Conservation (phyloP, 1,140 invertebrate species). For the Triops cancriformis region DNA sequence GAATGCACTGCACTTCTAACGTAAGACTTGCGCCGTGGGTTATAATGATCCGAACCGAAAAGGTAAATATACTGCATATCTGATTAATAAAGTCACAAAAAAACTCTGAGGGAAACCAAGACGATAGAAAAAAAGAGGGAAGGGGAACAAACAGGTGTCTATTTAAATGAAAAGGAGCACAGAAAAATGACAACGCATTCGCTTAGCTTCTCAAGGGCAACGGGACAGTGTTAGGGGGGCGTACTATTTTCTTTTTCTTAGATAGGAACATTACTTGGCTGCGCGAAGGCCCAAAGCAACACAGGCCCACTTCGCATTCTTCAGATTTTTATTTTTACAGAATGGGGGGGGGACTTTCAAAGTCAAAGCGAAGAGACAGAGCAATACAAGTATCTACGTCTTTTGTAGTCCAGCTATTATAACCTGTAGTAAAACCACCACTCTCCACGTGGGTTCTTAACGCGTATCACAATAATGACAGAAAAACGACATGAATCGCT, state of each 20-base stretch:
- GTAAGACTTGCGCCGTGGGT: background rate
- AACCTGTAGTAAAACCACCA: background rate
- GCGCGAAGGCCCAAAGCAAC: background rate
- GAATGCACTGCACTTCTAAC: background rate
- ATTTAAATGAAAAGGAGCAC: background rate
- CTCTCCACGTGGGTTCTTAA: background rate
- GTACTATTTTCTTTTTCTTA: slow-evolving; percentile 1
- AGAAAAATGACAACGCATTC: background rate
- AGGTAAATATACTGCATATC: background rate
- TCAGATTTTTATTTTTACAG: background rate
- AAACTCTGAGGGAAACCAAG: background rate
- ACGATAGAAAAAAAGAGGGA: background rate
- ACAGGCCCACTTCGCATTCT: background rate
- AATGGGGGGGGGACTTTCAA: background rate
- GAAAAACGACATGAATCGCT: slow-evolving; percentile 1
- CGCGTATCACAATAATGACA: slow-evolving; percentile 2
- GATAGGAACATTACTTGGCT: slow-evolving; percentile 3
- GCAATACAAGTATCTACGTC: background rate
- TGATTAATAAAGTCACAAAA: background rate
- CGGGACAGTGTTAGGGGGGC: background rate
- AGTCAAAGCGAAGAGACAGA: background rate
- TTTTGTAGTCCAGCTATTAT: background rate
- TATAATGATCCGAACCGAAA: background rate
- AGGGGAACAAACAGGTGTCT: background rate
- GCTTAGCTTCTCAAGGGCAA: background rate